Evolutionary conservation across 2,797 vertebrate species (phyloP), one percentile per base, ranked within the genome.

Genomic region (Pempheris klunzingeri): DNA sequence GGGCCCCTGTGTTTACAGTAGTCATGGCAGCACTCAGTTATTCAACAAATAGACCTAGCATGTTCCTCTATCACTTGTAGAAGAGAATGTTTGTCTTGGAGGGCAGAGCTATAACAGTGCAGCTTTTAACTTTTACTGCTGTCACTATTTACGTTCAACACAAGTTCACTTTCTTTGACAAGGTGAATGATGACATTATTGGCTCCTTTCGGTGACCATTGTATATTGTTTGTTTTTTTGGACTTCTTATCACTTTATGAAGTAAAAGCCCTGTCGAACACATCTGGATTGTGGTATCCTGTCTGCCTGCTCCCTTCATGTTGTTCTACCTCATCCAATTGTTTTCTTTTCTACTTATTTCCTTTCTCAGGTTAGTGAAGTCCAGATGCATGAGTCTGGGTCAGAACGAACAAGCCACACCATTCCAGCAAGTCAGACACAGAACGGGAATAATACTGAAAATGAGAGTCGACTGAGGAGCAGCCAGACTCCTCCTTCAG

Each of bases 361-460:
- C 87, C 81, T 72, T 75, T 92, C 93, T 89, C 95, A 98, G 97
- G 96, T 96, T 95, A 88, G 95, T 96, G 95, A 96, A 96, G 97
- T 97, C 96, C 97, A 98, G 97, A 99, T 99, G 98, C 98, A 98
- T 96, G 98, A 99, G 97, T 98, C 98, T 96, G 97, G 97, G 96
- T 96, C 96, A 94, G 98, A 95, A 91, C 92, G 97, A 96, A 94
- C 96, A 93, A 96, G 95, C 95, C 96, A 95, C 95, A 95, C 95
- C 91, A 95, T 96, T 96, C 95, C 96, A 96, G 93, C 96, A 92
- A 96, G 94, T 95, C 96, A 97, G 90, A 87, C 86, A 67, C 88
- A 93, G 87, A 97, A 96, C 94, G 95, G 96, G 93, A 95, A 94
- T 61, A 94, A 77, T 57, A 78, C 95, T 90, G 97, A 98, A 92